A percentile compares a stretch with the other conserved stretches of the same genome.
Evolutionary conservation across 2,888 invertebrate genomes (phyloP).

Genomic region (Microplitis deprimator): DNA sequence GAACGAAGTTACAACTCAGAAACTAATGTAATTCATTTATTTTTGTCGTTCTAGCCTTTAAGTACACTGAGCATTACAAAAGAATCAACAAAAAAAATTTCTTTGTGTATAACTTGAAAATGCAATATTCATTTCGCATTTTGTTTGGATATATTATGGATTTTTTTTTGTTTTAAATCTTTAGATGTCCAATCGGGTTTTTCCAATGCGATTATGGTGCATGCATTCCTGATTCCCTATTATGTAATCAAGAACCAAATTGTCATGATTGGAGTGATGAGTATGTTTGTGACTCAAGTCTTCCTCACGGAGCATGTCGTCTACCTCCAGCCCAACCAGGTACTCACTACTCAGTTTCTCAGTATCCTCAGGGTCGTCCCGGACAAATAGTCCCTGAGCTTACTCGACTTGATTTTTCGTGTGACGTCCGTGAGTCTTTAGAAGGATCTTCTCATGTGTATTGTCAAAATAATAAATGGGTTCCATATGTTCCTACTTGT

Average conservation of each 20-base stretch:
- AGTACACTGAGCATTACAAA: too few relatives aligned
- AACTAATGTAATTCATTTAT: too few relatives aligned
- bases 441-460: constrained; percentile 54
- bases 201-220: constrained; percentile 59
- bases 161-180: neutral
- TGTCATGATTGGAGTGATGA: constrained; percentile 64
- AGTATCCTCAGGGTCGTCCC: constrained; percentile 56
- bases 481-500: constrained; percentile 55
- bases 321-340: constrained; percentile 54
- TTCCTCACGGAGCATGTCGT: constrained; percentile 58
- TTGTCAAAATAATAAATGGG: constrained; percentile 57
- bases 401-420: constrained; percentile 56
- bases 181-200: constrained; percentile 53
- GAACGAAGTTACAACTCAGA: too few relatives aligned
- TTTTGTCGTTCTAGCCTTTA: too few relatives aligned
- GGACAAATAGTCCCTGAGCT: constrained; percentile 57
- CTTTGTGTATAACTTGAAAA: neutral
- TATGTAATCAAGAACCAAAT: constrained; percentile 55
- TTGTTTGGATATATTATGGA: neutral
- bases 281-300: constrained; percentile 53
- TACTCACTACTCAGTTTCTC: constrained; percentile 51
- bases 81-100: too few relatives aligned
- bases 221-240: constrained; percentile 52
- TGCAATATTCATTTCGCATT: neutral
- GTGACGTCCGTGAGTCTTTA: constrained; percentile 48